A percentile compares a stretch with the other conserved stretches of the same genome.
These are phyloP conservation scores for Therioaphis trifolii DNA, from an alignment of 2,888 invertebrate genomes.

Conservation along the genomic window DNA sequence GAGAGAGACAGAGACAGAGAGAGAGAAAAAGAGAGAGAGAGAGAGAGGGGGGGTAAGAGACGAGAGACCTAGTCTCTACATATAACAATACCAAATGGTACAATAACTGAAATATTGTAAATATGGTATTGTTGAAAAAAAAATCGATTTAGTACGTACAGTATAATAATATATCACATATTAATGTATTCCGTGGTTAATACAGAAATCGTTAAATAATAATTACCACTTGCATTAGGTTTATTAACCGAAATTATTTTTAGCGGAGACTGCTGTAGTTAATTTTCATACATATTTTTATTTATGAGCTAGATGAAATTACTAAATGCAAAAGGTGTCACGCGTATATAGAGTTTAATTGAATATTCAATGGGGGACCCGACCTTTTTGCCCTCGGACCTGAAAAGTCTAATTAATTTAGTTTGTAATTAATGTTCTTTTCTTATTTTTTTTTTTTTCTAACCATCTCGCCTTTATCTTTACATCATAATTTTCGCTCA, in stretches of 20 bases:
- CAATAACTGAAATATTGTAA: too few relatives aligned
- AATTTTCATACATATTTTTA: slow-evolving; percentile 48
- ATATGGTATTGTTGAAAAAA: too few relatives aligned
- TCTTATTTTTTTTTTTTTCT: neutral
- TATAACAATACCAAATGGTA: too few relatives aligned
- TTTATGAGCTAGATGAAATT: slow-evolving; percentile 33
- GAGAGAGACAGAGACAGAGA: too few relatives aligned
- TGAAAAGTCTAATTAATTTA: slow-evolving; percentile 44
- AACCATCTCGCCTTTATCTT: neutral
- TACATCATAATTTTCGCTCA: neutral
- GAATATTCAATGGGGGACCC: slow-evolving; percentile 42
- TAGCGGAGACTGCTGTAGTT: neutral
- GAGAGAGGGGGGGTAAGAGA: too few relatives aligned
- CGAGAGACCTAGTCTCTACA: too few relatives aligned
- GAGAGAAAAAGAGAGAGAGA: too few relatives aligned
- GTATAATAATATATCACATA: too few relatives aligned
- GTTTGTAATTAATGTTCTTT: slow-evolving; percentile 33
- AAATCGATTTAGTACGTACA: too few relatives aligned
- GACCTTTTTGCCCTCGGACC: slow-evolving; percentile 21
- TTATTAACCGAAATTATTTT: neutral
- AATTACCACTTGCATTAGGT: neutral
- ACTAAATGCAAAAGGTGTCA: slow-evolving; percentile 46
- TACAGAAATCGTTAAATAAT: neutral
- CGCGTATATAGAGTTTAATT: slow-evolving; percentile 28
- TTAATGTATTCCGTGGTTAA: neutral